Conservation (phyloP, 92 coral and sea anemone genomes). For the Metridium senile region DNA sequence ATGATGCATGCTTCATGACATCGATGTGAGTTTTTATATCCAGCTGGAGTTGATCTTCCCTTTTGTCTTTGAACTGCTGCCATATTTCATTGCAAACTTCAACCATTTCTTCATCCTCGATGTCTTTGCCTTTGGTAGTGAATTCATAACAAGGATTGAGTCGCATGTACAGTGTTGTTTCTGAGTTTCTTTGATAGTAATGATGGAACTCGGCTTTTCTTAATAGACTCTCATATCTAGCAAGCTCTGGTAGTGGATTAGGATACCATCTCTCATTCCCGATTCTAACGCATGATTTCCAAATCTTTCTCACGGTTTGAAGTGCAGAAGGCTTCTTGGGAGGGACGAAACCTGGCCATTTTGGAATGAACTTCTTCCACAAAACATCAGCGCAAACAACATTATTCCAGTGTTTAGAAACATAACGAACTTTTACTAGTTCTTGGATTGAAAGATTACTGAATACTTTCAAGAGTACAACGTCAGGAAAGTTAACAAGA, state of each 20-base stretch:
- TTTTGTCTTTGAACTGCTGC: constrained; percentile 11
- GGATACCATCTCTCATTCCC: constrained; percentile 60
- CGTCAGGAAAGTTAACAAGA: constrained; percentile 42
- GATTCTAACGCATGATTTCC: constrained; percentile 32
- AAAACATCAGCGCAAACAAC: constrained; percentile 28
- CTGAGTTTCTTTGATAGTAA: constrained; percentile 10
- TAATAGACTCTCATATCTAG: constrained; percentile 27
- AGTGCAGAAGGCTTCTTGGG: constrained; percentile 19
- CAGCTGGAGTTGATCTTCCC: background rate
- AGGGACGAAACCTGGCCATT: constrained; percentile 30
- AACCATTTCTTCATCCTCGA: constrained; percentile 11
- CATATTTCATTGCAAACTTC: constrained; percentile 23
- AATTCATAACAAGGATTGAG: constrained; percentile 43
- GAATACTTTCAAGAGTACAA: constrained; percentile 48
- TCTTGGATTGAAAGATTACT: constrained; percentile 36
- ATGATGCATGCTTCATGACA: constrained; percentile 16
- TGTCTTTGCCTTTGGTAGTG: constrained; percentile 42
- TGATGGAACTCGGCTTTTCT: constrained; percentile 28
- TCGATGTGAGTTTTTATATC: background rate
- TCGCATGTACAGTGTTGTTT: constrained; percentile 25
- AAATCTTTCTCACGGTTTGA: constrained; percentile 17
- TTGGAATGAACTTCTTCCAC: constrained; percentile 50
- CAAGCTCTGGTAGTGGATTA: constrained; percentile 52
- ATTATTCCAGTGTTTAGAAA: constrained; percentile 53
- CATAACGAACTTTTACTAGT: constrained; percentile 21